Evolutionary conservation across 2,797 vertebrate species (phyloP), one percentile per base, ranked within the genome.

Genomic region (Enteromius viviparus): DNA sequence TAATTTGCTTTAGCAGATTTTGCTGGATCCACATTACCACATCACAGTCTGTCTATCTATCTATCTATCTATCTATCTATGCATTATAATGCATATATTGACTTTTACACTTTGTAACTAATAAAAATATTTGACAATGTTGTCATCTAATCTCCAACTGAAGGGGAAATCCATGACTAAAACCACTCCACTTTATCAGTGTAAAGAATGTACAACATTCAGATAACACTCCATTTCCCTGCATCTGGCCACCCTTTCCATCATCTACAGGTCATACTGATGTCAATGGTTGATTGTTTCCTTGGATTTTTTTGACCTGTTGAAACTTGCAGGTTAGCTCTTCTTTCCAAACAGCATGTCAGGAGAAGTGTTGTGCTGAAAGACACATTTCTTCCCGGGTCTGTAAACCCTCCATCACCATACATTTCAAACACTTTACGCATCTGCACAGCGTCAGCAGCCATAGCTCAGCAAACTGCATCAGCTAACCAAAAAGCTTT

Each of bases 131-230:
- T 81, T 51, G 80, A 51, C 58, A 75, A 69, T 65, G 45, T 55
- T 74, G 45, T 64, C 29, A 40, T 66, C 40, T 34, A 37, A 72
- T 66, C 55, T 69, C 87, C 85, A 87, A 91, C 87, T 92, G 9
- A 23, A 55, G 40, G 34, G n/a, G 32, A 42, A 71, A 32, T 37
- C 26, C 71, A 86, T 79, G 88, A 76, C 83, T 91, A 85, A 82
- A 82, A 81, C 71, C 76, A 76, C 80, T 62, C 78, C 80, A 80
- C 37, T 70, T 82, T 78, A 82, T 83, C 32, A 53, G 58, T 34
- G 6, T 58, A 70, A 83, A 81, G 84, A 84, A 85, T 75, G 8
- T 72, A 68, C 78, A 81, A 90, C 90, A 89, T 92, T 91, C 92
- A 91, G 90, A 87, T 85, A 71, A 68, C 34, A 32, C 64, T 34